Percentiles rank a stretch among this genome's conserved stretches.
These are phyloP conservation scores for Drosophila ambigua DNA, from an alignment of 1,140 invertebrate genomes.

Conservation along the genomic window DNA sequence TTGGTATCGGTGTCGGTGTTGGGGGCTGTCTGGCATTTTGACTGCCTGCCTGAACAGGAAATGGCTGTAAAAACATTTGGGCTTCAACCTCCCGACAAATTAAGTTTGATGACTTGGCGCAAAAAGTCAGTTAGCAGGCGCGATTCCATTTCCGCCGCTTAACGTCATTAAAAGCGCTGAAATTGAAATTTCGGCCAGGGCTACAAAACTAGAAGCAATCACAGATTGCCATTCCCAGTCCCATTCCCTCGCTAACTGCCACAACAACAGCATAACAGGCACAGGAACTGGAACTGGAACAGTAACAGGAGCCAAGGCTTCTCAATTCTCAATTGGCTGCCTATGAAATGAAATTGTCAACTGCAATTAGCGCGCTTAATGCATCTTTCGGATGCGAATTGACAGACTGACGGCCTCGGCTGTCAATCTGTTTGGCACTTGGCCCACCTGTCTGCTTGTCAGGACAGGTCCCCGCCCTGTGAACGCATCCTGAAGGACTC, in stretches of 20 bases:
- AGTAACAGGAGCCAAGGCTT: neutral
- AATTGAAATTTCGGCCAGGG: constrained; percentile 64
- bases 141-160: constrained; percentile 76
- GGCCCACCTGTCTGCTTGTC: constrained; percentile 37
- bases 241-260: neutral
- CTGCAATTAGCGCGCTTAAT: constrained; percentile 66
- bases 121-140: constrained; percentile 66
- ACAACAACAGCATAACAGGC: neutral
- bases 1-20: too few relatives aligned
- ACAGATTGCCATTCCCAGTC: neutral
- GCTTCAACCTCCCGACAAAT: constrained; percentile 66
- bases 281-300: too few relatives aligned
- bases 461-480: neutral
- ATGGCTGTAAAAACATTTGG: constrained; percentile 76
- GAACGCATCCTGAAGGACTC: constrained; percentile 44
- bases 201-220: constrained; percentile 8
- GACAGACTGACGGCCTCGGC: constrained; percentile 23
- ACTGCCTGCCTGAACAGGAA: constrained; percentile 50
- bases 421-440: constrained; percentile 27
- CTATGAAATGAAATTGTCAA: constrained; percentile 64
- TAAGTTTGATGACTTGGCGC: constrained; percentile 75
- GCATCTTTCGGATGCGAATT: constrained; percentile 54
- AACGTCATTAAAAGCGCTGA: constrained; percentile 72
- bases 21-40: constrained; percentile 37
- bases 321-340: constrained; percentile 9